These are phyloP conservation scores for Atrichornis clamosus DNA, from an alignment of 2,113 vertebrate genomes.

Conservation along the genomic window DNA sequence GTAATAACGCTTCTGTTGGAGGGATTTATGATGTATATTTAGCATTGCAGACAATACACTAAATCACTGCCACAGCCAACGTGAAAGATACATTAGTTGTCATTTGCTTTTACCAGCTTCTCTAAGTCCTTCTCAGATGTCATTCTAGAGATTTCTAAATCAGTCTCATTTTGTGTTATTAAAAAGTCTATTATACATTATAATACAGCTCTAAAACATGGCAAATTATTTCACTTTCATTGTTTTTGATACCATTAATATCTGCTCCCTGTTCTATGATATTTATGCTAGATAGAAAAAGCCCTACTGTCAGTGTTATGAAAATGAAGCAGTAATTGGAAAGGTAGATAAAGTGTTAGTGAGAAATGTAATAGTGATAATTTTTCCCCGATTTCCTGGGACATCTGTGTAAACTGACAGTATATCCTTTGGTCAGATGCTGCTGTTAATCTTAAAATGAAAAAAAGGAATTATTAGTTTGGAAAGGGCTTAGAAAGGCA, in stretches of 20 bases:
- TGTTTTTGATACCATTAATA: slow-evolving; percentile 1
- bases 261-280: not conserved
- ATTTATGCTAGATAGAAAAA: not conserved
- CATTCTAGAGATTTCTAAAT: slow-evolving; percentile 69
- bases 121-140: slow-evolving; percentile 61
- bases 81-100: slow-evolving; percentile 69
- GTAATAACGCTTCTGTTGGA: slow-evolving; percentile 68
- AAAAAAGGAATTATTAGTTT: not conserved
- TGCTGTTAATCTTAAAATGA: not conserved
- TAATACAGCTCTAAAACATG: slow-evolving; percentile 36
- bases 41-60: slow-evolving; percentile 72
- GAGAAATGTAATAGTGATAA: not conserved
- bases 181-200: slow-evolving; percentile 63
- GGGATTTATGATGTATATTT: slow-evolving; percentile 79
- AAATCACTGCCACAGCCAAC: slow-evolving; percentile 72
- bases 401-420: not conserved
- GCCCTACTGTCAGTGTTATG: not conserved
- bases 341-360: not conserved
- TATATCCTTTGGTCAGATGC: not conserved
- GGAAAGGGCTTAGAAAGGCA: not conserved
- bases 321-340: not conserved
- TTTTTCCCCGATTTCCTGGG: not conserved
- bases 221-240: slow-evolving; percentile 14
- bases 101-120: slow-evolving; percentile 68
- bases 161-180: slow-evolving; percentile 59